phyloP scores from a whole-genome alignment of 2,113 vertebrate genomes.

The Regulus satrapa region DNA sequence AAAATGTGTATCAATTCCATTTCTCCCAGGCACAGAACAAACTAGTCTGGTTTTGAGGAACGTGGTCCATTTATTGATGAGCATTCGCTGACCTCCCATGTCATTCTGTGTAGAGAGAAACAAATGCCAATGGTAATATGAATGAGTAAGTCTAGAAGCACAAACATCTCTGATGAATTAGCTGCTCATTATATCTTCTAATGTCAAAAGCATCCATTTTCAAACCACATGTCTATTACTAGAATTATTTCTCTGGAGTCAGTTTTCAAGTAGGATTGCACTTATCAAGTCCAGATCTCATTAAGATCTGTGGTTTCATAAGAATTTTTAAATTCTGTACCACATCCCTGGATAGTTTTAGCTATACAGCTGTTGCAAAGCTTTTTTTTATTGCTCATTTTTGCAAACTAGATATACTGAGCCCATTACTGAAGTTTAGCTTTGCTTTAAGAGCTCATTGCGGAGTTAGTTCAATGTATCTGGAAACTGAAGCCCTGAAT shows the following conservation, averaged over 20 bases:
- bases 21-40: constrained; percentile 89
- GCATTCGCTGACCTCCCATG: constrained; percentile 89
- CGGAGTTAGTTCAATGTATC: background rate
- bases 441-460: background rate
- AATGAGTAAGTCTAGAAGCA: constrained; percentile 30
- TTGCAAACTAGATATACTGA: background rate
- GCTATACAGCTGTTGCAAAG: background rate
- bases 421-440: background rate
- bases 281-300: background rate
- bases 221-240: background rate
- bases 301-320: background rate
- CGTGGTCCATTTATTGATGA: constrained; percentile 95
- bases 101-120: constrained; percentile 82
- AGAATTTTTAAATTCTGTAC: background rate
- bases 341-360: background rate
- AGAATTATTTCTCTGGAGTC: background rate
- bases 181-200: background rate
- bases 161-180: constrained; percentile 4
- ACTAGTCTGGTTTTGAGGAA: constrained; percentile 91
- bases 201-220: background rate
- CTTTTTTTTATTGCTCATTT: background rate
- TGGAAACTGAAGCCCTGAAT: background rate
- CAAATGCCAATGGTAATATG: background rate
- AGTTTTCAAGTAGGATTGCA: background rate
- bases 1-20: constrained; percentile 94